Evolutionary conservation across 2,797 vertebrate genomes (phyloP).

Genomic region (Ptychobarbus kaznakovi): DNA sequence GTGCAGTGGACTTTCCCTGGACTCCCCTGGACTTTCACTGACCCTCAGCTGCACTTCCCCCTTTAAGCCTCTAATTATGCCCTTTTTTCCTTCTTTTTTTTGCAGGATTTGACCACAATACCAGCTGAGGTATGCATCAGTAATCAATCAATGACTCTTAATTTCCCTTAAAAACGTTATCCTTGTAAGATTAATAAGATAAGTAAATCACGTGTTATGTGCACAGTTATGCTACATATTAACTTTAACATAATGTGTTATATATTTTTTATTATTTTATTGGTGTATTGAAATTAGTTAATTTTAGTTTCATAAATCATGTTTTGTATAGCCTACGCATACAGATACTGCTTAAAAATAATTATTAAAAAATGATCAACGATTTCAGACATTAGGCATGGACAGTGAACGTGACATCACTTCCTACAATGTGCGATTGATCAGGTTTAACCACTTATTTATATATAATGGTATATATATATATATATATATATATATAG

Average conservation of each 20-base stretch:
- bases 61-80: not conserved
- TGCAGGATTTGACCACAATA: not conserved
- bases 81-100: not conserved
- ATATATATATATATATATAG: no score
- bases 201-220: not conserved
- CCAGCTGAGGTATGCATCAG: not conserved
- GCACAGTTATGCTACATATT: not conserved
- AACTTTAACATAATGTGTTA: not conserved
- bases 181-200: not conserved
- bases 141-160: not conserved
- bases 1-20: not conserved
- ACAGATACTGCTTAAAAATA: not conserved
- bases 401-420: not conserved
- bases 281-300: not conserved
- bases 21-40: conserved; percentile 15
- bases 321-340: not conserved
- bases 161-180: not conserved
- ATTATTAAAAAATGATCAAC: not conserved
- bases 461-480: no score
- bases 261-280: not conserved
- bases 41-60: not conserved
- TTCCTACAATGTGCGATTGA: not conserved
- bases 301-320: not conserved
- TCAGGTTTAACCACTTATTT: not conserved
- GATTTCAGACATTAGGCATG: not conserved